Percentiles rank a stretch among this genome's conserved stretches.
Evolutionary conservation across 53 echinoderm and acorn worm genomes (phyloP).

Genomic region (Hippasteria phrygiana): DNA sequence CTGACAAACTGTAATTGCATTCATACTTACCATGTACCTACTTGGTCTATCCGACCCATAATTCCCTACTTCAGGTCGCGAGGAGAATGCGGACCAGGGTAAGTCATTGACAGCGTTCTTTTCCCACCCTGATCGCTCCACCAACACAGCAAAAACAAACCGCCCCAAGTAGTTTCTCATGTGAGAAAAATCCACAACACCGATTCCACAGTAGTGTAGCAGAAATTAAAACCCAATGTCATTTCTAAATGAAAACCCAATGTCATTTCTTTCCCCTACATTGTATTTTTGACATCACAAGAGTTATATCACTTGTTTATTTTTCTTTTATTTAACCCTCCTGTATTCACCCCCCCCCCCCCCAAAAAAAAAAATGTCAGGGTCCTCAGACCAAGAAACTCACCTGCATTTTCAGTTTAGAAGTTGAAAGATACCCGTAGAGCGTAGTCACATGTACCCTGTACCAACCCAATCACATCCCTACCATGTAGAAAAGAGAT

Average conservation of each 20-base stretch:
- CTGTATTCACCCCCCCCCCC: too few relatives aligned
- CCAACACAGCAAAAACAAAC: not conserved
- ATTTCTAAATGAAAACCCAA: not conserved
- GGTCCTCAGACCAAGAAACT: too few relatives aligned
- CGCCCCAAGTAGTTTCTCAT: not conserved
- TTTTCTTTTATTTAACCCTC: too few relatives aligned
- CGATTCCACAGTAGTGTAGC: not conserved
- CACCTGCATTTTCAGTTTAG: too few relatives aligned
- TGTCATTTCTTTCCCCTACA: not conserved
- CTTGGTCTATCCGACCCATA: conserved; percentile 56
- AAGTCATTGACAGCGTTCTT: conserved; percentile 40
- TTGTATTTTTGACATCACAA: too few relatives aligned
- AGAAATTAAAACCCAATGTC: not conserved
- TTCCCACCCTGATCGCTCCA: conserved; percentile 6
- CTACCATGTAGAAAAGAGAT: too few relatives aligned
- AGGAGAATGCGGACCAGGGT: conserved; percentile 64
- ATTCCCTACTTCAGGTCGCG: conserved; percentile 53
- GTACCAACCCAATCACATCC: too few relatives aligned
- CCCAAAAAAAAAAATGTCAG: too few relatives aligned
- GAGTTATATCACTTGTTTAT: too few relatives aligned
- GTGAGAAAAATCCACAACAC: not conserved
- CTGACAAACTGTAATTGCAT: not conserved
- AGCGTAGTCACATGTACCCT: too few relatives aligned
- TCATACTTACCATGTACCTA: conserved; percentile 58
- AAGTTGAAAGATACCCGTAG: too few relatives aligned